These are phyloP conservation scores for Lithophane leautieri DNA, from an alignment of 2,888 invertebrate genomes.

Conservation along the genomic window DNA sequence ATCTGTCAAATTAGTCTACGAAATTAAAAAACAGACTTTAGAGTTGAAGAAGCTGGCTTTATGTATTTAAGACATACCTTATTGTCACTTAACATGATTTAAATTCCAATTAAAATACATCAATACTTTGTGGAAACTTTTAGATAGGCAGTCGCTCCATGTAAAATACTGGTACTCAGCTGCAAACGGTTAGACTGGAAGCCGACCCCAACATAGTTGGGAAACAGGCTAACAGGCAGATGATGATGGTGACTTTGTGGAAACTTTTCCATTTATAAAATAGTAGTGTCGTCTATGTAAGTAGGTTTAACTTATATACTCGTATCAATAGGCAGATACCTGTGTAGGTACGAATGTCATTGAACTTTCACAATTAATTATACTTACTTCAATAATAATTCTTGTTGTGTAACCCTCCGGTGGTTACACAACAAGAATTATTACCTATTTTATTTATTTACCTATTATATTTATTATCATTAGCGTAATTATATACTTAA, in stretches of 20 bases:
- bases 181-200: no score
- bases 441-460: no score
- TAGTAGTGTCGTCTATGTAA: not conserved
- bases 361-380: slow-evolving; percentile 28
- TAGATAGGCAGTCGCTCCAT: no score
- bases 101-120: not conserved
- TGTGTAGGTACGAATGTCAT: slow-evolving; percentile 11
- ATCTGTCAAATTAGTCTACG: no score
- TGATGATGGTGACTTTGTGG: no score
- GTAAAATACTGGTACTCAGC: no score
- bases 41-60: not conserved
- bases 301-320: not conserved
- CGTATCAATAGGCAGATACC: not conserved
- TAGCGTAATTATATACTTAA: slow-evolving; percentile 31
- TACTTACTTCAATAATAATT: slow-evolving; percentile 28
- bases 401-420: slow-evolving; percentile 14
- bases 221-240: no score
- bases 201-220: no score
- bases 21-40: no score
- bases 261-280: not conserved
- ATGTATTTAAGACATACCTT: not conserved
- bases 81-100: not conserved
- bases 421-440: no score
- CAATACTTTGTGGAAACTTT: not conserved
- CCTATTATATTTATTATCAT: no score